Evolutionary conservation across 2,113 vertebrate genomes (phyloP), one percentile per base, ranked within the genome.

Genomic region (Narcine bancroftii): DNA sequence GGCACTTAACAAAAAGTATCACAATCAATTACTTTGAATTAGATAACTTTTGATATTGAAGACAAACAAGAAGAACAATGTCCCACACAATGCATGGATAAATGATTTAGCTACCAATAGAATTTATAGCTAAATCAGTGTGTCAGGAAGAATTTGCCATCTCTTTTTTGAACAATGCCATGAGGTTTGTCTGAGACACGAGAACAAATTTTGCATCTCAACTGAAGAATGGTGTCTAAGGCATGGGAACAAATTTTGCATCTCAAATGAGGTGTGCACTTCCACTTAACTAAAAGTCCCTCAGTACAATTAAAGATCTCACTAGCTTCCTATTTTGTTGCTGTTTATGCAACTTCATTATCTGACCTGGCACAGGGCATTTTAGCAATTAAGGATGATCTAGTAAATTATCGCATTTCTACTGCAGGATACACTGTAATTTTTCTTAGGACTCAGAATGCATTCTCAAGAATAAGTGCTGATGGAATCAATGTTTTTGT

Each of bases 1-100:
- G 81, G 36, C 53, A 36, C 53, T 87, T 87, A 56, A 11, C 53
- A 19, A 85, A 75, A 85, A 85, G 81, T 50, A 10, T 85, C n/a
- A 7, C 81, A 63, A 87, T 87, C 81, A 87, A 85, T 85, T 56
- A n/a, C 53, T 85, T 85, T n/a, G 50, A 60, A 42, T 60, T 60
- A 19, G 53, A 60, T 15, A 36, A n/a, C 33, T 60, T 36, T 63
- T 36, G 53, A n/a, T 36, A n/a, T 39, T 69, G 5, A 11, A 87
- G 15, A 50, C 29, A 85, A 81, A 85, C 50, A 36, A 15, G 29
- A 29, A 36, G n/a, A 33, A 33, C 53, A 36, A 63, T 33, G 36
- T 60, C 81, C n/a, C 81, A 60, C 53, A 87, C n/a, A 60, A 33
- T 56, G 33, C 53, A 63, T 36, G 47, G 50, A 83, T 53, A 83